A percentile compares a stretch with the other conserved stretches of the same genome.
These are phyloP conservation scores for Drosophila paucipuncta DNA, from an alignment of 2,888 invertebrate species.

Conservation along the genomic window DNA sequence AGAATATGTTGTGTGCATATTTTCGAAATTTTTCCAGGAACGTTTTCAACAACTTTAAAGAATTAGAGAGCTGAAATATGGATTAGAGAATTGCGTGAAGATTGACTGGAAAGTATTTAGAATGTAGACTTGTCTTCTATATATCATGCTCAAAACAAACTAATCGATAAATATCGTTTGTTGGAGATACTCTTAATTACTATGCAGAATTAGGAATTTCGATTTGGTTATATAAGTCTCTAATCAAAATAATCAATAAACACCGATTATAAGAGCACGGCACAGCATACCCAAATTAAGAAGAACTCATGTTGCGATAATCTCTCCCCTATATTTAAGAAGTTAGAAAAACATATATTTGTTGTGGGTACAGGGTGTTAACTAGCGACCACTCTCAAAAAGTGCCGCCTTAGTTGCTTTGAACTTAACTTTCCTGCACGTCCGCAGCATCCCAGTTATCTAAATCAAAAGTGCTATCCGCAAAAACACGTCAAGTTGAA, in stretches of 20 bases:
- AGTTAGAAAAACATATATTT: not conserved
- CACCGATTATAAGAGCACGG: not conserved
- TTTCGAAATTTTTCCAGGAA: too few relatives aligned
- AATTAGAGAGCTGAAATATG: too few relatives aligned
- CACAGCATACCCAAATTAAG: not conserved
- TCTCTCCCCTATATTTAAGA: not conserved
- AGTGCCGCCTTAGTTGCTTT: not conserved
- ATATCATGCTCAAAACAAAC: too few relatives aligned
- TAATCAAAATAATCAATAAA: not conserved
- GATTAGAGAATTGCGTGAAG: too few relatives aligned
- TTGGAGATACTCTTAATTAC: not conserved
- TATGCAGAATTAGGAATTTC: not conserved
- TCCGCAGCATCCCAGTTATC: conserved; percentile 57
- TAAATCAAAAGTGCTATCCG: conserved; percentile 30
- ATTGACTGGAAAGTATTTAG: too few relatives aligned
- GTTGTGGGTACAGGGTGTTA: not conserved
- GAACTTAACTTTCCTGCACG: not conserved
- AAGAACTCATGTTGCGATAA: not conserved
- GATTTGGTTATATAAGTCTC: not conserved
- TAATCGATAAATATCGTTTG: not conserved
- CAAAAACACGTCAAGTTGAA: conserved; percentile 55
- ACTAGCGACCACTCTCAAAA: not conserved
- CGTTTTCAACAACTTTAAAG: too few relatives aligned
- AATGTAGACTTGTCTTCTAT: too few relatives aligned
- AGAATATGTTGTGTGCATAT: too few relatives aligned